Evolutionary conservation across 1,140 invertebrate species (phyloP).

Genomic region (Cydia splendana): DNA sequence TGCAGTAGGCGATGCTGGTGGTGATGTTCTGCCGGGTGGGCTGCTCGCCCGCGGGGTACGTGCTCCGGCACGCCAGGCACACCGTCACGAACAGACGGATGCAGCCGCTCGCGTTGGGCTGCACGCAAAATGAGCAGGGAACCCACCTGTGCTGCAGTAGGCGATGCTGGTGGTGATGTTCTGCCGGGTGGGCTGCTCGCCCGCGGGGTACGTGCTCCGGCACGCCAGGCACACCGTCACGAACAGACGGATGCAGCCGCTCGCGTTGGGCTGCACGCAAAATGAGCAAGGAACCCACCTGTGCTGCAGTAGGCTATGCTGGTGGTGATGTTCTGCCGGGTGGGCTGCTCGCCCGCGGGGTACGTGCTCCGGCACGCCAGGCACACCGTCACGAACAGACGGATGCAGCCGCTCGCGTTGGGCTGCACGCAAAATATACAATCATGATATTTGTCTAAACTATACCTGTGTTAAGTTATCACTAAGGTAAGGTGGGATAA

Average conservation of each 20-base stretch:
- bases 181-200: constrained; percentile 82
- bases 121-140: too few species aligned
- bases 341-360: constrained; percentile 80
- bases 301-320: constrained; percentile 99
- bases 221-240: constrained; percentile 98
- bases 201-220: constrained; percentile 93
- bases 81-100: too few species aligned
- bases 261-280: constrained; percentile 83
- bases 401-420: constrained; percentile 92
- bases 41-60: too few species aligned
- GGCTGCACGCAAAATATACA: constrained; percentile 55
- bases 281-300: constrained; percentile 81
- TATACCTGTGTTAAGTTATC: too few species aligned
- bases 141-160: constrained; percentile 97
- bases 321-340: constrained; percentile 95
- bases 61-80: too few species aligned
- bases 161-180: constrained; percentile 98
- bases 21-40: too few species aligned
- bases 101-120: too few species aligned
- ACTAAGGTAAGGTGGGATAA: too few species aligned
- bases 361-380: constrained; percentile 97
- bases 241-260: constrained; percentile 95
- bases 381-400: constrained; percentile 96
- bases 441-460: too few species aligned
- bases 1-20: too few species aligned